Percentiles rank a stretch among this genome's conserved stretches.
These are phyloP conservation scores for Rosalia funebris DNA, from an alignment of 2,888 invertebrate species.

Conservation along the genomic window DNA sequence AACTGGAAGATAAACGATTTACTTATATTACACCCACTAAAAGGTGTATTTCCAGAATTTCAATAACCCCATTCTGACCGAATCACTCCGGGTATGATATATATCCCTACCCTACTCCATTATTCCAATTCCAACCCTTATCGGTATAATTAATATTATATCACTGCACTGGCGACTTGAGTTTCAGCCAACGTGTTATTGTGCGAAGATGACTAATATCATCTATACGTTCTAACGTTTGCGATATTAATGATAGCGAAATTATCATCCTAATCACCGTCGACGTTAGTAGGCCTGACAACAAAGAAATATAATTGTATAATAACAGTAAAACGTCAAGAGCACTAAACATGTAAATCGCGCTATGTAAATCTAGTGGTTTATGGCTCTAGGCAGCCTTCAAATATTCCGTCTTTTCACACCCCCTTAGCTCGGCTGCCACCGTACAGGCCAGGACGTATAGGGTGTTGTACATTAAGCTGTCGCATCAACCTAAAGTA, in stretches of 20 bases:
- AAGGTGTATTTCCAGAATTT: neutral
- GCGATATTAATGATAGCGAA: constrained; percentile 1
- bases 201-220: constrained; percentile 22
- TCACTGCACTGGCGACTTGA: constrained; percentile 10
- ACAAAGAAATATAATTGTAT: constrained; percentile 36
- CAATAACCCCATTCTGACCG: constrained; percentile 8
- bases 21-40: too few species aligned
- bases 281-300: constrained; percentile 23
- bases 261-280: constrained; percentile 20
- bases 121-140: constrained; percentile 10
- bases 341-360: constrained; percentile 55
- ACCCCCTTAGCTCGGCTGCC: neutral
- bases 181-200: constrained; percentile 21
- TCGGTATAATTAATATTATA: constrained; percentile 20
- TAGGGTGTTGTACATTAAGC: neutral
- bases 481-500: too few species aligned
- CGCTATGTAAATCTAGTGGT: constrained; percentile 52
- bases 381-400: constrained; percentile 41
- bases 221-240: constrained; percentile 8
- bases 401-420: constrained; percentile 29
- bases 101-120: constrained; percentile 14
- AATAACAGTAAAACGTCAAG: constrained; percentile 53
- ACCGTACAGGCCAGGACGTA: neutral
- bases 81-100: constrained; percentile 13
- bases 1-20: too few species aligned